Base-by-base conservation (phyloP, 2,113 vertebrate species). In the Psittacus erithacus region DNA sequence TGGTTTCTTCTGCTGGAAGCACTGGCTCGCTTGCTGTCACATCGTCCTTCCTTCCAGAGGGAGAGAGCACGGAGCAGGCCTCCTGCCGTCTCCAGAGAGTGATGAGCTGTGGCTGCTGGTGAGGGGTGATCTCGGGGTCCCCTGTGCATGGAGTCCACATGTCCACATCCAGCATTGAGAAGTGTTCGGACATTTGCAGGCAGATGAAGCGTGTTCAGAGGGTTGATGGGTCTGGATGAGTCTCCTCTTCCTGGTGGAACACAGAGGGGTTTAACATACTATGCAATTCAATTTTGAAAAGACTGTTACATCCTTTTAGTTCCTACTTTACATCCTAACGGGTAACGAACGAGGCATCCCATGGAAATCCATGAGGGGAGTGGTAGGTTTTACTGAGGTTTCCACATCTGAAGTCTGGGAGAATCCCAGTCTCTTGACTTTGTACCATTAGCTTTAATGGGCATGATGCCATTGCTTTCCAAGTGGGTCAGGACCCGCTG, bases 211-310 rank as follows among this genome's bases (percentile, higher is more conserved):
- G 0, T 55, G 65, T 46, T 46, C 59, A 17, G 67, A 82, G 57
- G 19, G 52, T 19, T 52, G 46, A 2, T 69, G 75, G 84, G 16
- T 69, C 80, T 87, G 93, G 67, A 19, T 24, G 82, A 60, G 63
- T 19, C 63, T 91, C 50, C 75, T 91, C 69, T 59, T 67, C 8
- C 85, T 80, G 82, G 49, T 28, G 44, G 78, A 74, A 9, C 85
- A 55, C 18, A 50, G 85, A 86, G 76, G 85, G 79, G 85, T 95
- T 96, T 88, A 59, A 92, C 92, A 86, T 41, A 53, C 96, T 96
- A 96, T 97, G 96, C 96, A 97, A 96, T 86, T 85, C 14, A 76
- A 70, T 78, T 71, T 86, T 81, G 65, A 35, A 68, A 75, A 73
- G 88, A 86, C 95, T 95, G 77, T 86, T 79, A 23, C 83, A 91